Evolutionary conservation across 2,113 vertebrate species (phyloP), one percentile per base, ranked within the genome.

Genomic region (Onychostoma macrolepis): DNA sequence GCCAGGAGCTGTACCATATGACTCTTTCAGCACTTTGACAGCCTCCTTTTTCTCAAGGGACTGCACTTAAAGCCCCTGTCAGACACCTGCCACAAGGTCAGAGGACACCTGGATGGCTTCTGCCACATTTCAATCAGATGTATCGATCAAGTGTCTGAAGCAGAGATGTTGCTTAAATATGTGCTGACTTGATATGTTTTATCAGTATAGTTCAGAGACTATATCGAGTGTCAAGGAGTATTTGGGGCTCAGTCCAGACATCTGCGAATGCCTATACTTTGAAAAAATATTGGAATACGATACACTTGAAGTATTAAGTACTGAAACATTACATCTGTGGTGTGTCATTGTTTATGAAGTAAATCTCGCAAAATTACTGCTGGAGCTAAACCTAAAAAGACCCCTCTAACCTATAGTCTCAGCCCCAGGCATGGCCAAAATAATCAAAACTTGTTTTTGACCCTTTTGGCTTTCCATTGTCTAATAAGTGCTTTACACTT

Each of bases 71-170:
- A 61, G 24, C 21, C 48, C 50, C 28, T 76, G 53, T 30, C 45
- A 76, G 33, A 33, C 36, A 78, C 50, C 28, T 85, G 84, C 26
- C 53, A 12, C 56, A 48, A 50, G 56, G 56, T 85, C 17, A 45
- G 26, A 17, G 56, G 26, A 85, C 74, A 76, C 72, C 53, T 85
- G n/a, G 71, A 26, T 19, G 5, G 33, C 24, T 26, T 7, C 79
- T 43, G 58, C 13, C 8, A 67, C 4, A 2, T 83, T 71, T 53
- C 65, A 50, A 53, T 83, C 65, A 82, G 43, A 45, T 6, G 63
- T 24, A 71, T 71, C 24, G 19, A 83, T 71, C 81, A 50, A 24
- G 50, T 38, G 30, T 85, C 71, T 85, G 21, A 76, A 85, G 69
- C 65, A 56, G 4, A 58, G 28, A 33, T 19, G 83, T 74, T 2